Percentiles rank a stretch among this genome's conserved stretches.
Evolutionary conservation across 1,140 invertebrate genomes (phyloP).

Genomic region (Drosophila melanica): DNA sequence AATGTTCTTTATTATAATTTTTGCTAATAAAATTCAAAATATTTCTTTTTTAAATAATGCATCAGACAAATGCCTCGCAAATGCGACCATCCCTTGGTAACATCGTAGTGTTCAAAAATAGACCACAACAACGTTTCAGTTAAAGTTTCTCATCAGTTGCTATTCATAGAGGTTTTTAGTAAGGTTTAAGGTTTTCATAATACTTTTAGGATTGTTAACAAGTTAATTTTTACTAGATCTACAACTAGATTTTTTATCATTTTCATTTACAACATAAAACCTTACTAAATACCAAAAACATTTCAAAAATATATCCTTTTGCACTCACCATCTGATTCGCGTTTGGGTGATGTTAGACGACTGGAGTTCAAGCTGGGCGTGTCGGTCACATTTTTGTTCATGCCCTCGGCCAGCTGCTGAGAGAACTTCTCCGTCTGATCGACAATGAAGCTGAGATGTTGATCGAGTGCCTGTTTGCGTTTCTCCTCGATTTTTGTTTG

Average conservation of each 20-base stretch:
- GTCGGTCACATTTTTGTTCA: constrained; percentile 85
- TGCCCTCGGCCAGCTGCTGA: constrained; percentile 92
- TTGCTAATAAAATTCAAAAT: not conserved
- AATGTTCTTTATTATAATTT: not conserved
- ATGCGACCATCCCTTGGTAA: constrained; percentile 78
- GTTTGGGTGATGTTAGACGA: constrained; percentile 83
- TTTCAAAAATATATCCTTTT: not conserved
- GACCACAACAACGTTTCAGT: constrained; percentile 77
- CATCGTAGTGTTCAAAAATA: constrained; percentile 77
- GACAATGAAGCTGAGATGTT: constrained; percentile 99
- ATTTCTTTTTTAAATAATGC: constrained; percentile 1
- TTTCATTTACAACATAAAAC: too few relatives aligned
- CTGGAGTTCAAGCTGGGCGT: constrained; percentile 83
- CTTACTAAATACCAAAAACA: too few relatives aligned
- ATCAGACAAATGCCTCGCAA: constrained; percentile 84
- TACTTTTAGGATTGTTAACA: too few relatives aligned
- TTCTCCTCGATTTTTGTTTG: constrained; percentile 96
- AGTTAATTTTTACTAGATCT: too few relatives aligned
- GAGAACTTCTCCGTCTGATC: constrained; percentile 99
- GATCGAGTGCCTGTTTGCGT: constrained; percentile 96
- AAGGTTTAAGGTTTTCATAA: too few relatives aligned
- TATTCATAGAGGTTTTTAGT: too few relatives aligned
- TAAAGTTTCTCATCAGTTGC: constrained; percentile 68
- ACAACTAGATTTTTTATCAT: too few relatives aligned
- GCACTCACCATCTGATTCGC: constrained; percentile 85